A percentile compares a stretch with the other conserved stretches of the same genome.
Evolutionary conservation across 2,797 vertebrate species (phyloP).

Genomic region (Fistularia commersonii): DNA sequence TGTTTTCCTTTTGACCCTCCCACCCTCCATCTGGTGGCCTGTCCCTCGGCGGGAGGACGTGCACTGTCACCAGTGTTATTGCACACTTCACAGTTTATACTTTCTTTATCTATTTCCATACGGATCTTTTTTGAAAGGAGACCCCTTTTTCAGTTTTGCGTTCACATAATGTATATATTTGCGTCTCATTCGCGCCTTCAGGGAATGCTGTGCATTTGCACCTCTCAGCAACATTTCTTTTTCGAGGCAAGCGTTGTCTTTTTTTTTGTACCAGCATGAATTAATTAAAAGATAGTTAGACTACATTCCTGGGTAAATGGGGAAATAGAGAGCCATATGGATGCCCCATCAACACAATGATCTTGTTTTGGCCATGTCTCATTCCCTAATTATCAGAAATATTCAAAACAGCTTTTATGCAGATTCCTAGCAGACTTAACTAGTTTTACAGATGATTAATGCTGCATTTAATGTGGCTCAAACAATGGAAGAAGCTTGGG

Average conservation of each 20-base stretch:
- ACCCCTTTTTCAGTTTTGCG: constrained; percentile 35
- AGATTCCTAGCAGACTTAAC: constrained; percentile 28
- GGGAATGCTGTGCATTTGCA: constrained; percentile 23
- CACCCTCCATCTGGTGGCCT: constrained; percentile 25
- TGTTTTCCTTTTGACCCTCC: constrained; percentile 18
- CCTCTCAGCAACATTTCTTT: constrained; percentile 11
- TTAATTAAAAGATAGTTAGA: constrained; percentile 37
- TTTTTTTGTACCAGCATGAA: constrained; percentile 35
- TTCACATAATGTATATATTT: constrained; percentile 33
- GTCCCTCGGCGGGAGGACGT: constrained; percentile 38
- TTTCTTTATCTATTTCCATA: constrained; percentile 40
- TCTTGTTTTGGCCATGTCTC: constrained; percentile 33
- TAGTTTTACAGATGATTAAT: constrained; percentile 29
- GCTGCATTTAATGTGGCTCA: constrained; percentile 21
- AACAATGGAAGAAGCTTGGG: constrained; percentile 32
- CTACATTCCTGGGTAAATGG: constrained; percentile 34
- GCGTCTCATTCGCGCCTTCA: constrained; percentile 6
- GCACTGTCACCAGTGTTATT: constrained; percentile 46
- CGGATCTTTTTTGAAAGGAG: constrained; percentile 50
- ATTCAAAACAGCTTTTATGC: constrained; percentile 39
- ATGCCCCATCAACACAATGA: constrained; percentile 28
- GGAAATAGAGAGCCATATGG: constrained; percentile 31
- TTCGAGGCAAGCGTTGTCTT: constrained; percentile 9
- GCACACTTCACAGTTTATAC: constrained; percentile 56
- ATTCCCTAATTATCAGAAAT: constrained; percentile 24